Base-by-base conservation (phyloP, 2,113 vertebrate genomes). In the Nyctibius bracteatus region DNA sequence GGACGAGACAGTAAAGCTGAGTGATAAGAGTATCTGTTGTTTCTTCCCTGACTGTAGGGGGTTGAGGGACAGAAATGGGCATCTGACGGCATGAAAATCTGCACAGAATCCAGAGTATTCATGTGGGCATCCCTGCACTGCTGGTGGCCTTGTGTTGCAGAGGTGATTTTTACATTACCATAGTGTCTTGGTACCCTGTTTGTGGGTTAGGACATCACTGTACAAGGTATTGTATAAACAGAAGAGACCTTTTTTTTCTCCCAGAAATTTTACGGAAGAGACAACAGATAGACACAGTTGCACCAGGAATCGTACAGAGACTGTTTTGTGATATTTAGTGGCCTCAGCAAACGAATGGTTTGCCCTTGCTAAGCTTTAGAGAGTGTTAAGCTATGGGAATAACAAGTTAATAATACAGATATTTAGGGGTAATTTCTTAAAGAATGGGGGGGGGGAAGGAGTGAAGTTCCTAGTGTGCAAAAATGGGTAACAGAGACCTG, bases 21-120 rank as follows among this genome's bases (percentile, higher is more conserved):
- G 61, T 90, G 94, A 92, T 95, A 96, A 97, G 92, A 92, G 70
- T 95, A 71, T 95, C 90, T 92, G 33, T 59, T 91, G 18, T 63
- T 74, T 95, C 79, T 79, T 65, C 44, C 33, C 21, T 68, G 39
- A 30, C 47, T 68, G 23, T 46, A 46, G 39, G 19, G 47, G 39
- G 44, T 37, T 72, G 87, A 71, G 65, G 30, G 68, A 71, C 77
- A 95, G 65, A 75, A 93, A 79, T 41, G 39, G 23, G 12, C 70
- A 85, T 68, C 33, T 4, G 18, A 44, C 73, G 44, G 10, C 0
- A 0, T 68, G 44, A 72, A 90, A 75, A 81, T 71, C 57, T 6
- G 0, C 74, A 47, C 16, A 79, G 78, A 79, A 90, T 91, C 52
- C 52, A 52, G 16, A 62, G 67, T 35, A 65, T 95, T 80, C 13